Percentiles rank a stretch among this genome's conserved stretches.
Evolutionary conservation across 2,113 vertebrate species (phyloP).

Genomic region (Etheostoma cragini): DNA sequence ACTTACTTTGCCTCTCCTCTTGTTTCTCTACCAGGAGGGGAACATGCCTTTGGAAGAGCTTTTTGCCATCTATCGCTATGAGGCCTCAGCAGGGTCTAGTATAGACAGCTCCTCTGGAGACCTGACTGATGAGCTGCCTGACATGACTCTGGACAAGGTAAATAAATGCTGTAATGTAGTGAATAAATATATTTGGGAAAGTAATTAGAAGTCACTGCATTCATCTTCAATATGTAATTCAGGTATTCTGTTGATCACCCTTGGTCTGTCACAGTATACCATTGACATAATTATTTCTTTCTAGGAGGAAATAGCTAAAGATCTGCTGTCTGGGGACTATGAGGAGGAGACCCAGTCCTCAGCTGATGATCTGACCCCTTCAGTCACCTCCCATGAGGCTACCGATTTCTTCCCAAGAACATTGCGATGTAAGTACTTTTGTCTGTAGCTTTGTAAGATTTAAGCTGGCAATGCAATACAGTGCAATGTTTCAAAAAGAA

Average conservation of each 20-base stretch:
- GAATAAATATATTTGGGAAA: not conserved
- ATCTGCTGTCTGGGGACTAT: constrained; percentile 95
- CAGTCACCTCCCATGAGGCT: constrained; percentile 96
- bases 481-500: not conserved
- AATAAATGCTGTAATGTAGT: constrained; percentile 38
- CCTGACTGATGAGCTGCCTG: constrained; percentile 95
- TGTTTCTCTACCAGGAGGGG: constrained; percentile 87
- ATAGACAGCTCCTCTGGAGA: constrained; percentile 95
- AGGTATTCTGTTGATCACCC: not conserved
- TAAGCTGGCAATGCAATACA: not conserved
- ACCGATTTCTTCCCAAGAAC: constrained; percentile 97
- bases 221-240: not conserved
- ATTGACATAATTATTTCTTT: not conserved
- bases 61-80: constrained; percentile 96
- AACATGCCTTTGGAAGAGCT: constrained; percentile 97
- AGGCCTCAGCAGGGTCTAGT: constrained; percentile 90
- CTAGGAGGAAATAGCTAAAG: constrained; percentile 98
- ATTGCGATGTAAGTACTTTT: constrained; percentile 89
- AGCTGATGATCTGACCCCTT: constrained; percentile 97
- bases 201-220: not conserved
- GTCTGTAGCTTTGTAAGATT: not conserved
- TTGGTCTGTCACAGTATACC: not conserved
- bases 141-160: constrained; percentile 99
- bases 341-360: constrained; percentile 99
- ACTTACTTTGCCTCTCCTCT: not conserved